These are phyloP conservation scores for Carabus problematicus DNA, from an alignment of 2,888 invertebrate species.

Conservation along the genomic window DNA sequence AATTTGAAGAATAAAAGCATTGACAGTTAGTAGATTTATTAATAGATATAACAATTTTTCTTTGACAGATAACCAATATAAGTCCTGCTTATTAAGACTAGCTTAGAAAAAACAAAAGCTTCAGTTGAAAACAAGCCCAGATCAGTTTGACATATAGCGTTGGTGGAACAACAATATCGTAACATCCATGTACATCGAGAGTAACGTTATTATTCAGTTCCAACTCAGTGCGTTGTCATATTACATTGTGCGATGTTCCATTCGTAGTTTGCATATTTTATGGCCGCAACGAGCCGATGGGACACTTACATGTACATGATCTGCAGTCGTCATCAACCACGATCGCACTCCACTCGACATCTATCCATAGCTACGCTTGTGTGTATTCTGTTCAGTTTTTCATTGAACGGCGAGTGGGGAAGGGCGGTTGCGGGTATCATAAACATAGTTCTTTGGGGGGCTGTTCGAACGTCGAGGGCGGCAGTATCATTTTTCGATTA, in stretches of 20 bases:
- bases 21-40: no score
- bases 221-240: background rate
- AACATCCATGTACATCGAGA: no score
- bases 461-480: slow-evolving; percentile 36
- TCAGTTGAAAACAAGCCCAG: no score
- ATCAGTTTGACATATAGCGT: no score
- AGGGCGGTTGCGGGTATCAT: slow-evolving; percentile 34
- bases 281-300: slow-evolving; percentile 28
- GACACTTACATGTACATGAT: slow-evolving; percentile 19
- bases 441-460: slow-evolving; percentile 48
- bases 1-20: no score
- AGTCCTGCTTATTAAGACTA: no score
- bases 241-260: slow-evolving; percentile 1
- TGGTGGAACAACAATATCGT: no score
- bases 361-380: slow-evolving; percentile 27
- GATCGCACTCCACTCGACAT: slow-evolving; percentile 19
- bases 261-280: slow-evolving; percentile 35
- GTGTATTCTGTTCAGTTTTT: background rate
- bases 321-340: background rate
- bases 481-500: slow-evolving; percentile 42
- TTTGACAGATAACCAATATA: no score
- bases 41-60: no score
- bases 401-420: background rate
- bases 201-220: background rate
- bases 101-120: no score